Evolutionary conservation across 2,797 vertebrate genomes (phyloP).

Genomic region (Euphonia xanthogaster): DNA sequence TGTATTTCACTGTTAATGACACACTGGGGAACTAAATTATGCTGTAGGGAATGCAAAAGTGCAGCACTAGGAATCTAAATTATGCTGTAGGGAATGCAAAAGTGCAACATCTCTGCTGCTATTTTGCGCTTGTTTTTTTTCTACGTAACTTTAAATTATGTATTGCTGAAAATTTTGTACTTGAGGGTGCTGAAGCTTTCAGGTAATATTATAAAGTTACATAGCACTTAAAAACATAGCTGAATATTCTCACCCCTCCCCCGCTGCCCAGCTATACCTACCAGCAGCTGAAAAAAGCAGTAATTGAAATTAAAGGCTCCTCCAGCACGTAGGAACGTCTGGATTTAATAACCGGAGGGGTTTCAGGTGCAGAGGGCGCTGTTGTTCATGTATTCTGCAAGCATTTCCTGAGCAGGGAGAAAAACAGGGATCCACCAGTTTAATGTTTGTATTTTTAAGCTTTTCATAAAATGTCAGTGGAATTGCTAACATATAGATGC

Average conservation of each 20-base stretch:
- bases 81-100: conserved; percentile 9
- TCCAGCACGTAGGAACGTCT: conserved; percentile 10
- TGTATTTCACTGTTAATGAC: background rate
- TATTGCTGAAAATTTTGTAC: background rate
- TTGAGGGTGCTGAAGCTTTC: background rate
- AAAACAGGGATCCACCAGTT: conserved; percentile 57
- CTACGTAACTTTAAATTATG: background rate
- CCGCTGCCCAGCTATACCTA: background rate
- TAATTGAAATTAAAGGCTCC: conserved; percentile 48
- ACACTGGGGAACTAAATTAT: background rate
- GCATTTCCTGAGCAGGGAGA: conserved; percentile 33
- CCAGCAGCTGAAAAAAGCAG: conserved; percentile 31
- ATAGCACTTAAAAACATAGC: background rate
- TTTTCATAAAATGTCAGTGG: conserved; percentile 55
- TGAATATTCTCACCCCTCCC: background rate
- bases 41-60: conserved; percentile 13
- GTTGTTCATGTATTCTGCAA: conserved; percentile 76
- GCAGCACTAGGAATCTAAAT: background rate
- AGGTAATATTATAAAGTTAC: background rate
- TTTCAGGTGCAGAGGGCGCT: conserved; percentile 82
- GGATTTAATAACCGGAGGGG: conserved; percentile 33
- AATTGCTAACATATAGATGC: conserved; percentile 61
- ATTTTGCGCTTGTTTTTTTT: background rate
- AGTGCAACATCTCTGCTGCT: background rate
- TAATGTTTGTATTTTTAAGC: conserved; percentile 69